Base-by-base conservation (phyloP, 37 sponge, comb jelly and placozoan genomes). In the Eunapius fragilis region DNA sequence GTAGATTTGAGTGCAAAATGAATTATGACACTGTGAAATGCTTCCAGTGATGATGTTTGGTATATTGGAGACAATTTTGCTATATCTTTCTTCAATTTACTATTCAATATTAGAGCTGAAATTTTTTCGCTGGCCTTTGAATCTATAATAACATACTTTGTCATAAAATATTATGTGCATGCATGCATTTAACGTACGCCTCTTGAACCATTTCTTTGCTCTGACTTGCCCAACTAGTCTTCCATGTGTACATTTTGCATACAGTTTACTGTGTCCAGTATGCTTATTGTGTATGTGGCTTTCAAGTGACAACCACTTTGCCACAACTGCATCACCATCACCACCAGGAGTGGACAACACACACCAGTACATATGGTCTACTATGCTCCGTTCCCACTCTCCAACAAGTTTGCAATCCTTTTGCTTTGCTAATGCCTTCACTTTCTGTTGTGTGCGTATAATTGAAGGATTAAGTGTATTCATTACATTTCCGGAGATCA, bases 1-100 rank as follows among this genome's bases (percentile, higher is more conserved):
- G 68, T 35, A 23, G 80, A 70, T 38, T 92, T 89, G 75, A 89
- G 89, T 28, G 93, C 93, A 89, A 89, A 88, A 31, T 89, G 86
- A 71, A 47, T 89, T 4, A 89, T 33, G 7, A 92, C 82, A 85
- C 87, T 92, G 68, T 89, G 89, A 79, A 76, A 92, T 25, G 83
- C 35, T 72, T 89, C 90, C n/a, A 89, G 49, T 31, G 69, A 77
- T 28, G 83, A 85, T 41, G 93, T 93, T 68, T 93, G 93, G 70
- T 77, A 38, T 28, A 22, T 17, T 33, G 86, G 35, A 31, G 89
- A 89, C 25, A 92, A 68, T 33, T 80, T 81, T 25, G 11, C 31
- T 19, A 89, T 47, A 36, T 88, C 93, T 19, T 72, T 85, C 22
- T 31, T 68, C 47, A 90, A 71, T 47, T 68, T 3, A 3, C 19